Base-by-base conservation (phyloP, 1,140 invertebrate genomes). In the Bombus terrestris region DNA sequence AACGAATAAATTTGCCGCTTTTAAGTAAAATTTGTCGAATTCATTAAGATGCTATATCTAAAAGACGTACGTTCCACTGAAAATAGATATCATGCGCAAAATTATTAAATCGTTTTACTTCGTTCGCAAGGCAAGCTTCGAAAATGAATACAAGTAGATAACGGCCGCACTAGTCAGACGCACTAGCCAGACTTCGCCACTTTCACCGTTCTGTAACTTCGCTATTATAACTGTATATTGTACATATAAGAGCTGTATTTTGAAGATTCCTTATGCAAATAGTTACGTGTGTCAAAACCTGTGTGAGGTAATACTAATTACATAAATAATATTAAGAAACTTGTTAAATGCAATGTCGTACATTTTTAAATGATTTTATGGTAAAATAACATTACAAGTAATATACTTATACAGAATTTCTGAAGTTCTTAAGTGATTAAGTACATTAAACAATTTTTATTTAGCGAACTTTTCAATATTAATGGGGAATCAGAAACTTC, bases 111-210 rank as follows among this genome's bases (percentile, higher is more conserved):
- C 59, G 59, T 75, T 69, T n/a, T 10, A n/a, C 2, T 13, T 77
- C 13, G 41, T 18, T 25, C 9, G 15, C 18, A 18, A 72, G n/a
- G 4, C 72, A 32, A 15, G 59, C 39, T 66, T 57, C 72, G 71
- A 71, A 53, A 75, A 87, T 41, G 85, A 41, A 28, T 18, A 62
- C 66, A 87, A 92, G 91, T 92, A 92, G 91, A 92, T 92, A 92
- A 90, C 66, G 78, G 77, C 81, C 83, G 79, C 90, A 90, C 87
- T 89, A 88, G 91, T 91, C 91, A 91, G 91, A 92, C 91, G 69
- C 53, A 43, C 78, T 57, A 74, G 41, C 69, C 41, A 22, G 57
- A 53, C 41, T n/a, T 35, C 28, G 57, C 28, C 75, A 77, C 75
- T 64, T 77, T 77, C 78, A 25, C 68, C 39, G 6, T 57, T 43